Evolutionary conservation across 2,113 vertebrate species (phyloP).

Genomic region (Actenoides hombroni): DNA sequence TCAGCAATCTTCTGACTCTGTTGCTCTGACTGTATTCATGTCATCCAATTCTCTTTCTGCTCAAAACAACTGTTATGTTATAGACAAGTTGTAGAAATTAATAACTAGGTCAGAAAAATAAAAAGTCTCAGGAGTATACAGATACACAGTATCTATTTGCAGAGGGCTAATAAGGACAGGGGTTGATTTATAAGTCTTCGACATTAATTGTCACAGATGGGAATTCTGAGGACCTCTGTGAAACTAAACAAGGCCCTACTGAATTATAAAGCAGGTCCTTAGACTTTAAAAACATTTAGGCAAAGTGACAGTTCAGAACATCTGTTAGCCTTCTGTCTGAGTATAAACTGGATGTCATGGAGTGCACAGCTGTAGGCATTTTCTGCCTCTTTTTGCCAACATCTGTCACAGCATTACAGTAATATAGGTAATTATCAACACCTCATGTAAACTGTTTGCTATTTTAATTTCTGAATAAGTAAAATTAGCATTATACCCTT

Average conservation of each 20-base stretch:
- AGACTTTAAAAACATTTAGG: conserved; percentile 79
- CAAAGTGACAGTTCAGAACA: conserved; percentile 88
- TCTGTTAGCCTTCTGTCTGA: conserved; percentile 85
- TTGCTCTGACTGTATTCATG: background rate
- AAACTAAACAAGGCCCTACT: conserved; percentile 70
- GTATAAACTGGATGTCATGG: conserved; percentile 76
- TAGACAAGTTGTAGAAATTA: conserved; percentile 78
- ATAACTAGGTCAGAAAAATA: conserved; percentile 69
- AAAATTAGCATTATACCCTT: conserved; percentile 78
- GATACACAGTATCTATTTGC: conserved; percentile 67
- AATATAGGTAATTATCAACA: conserved; percentile 86
- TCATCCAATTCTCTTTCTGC: background rate
- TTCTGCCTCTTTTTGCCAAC: conserved; percentile 88
- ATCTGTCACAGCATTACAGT: conserved; percentile 87
- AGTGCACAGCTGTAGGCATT: conserved; percentile 88
- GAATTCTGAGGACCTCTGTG: conserved; percentile 74
- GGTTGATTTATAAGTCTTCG: conserved; percentile 72
- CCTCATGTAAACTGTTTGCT: conserved; percentile 80
- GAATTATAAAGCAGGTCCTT: conserved; percentile 76
- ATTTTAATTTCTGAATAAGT: conserved; percentile 83
- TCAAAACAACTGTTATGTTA: conserved; percentile 39
- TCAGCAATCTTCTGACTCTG: background rate
- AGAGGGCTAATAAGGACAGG: conserved; percentile 75
- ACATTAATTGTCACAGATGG: conserved; percentile 74
- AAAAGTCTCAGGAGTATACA: conserved; percentile 51